Percentiles rank a stretch among this genome's conserved stretches.
These are phyloP conservation scores for Oenanthe oenanthe DNA, from an alignment of 2,113 vertebrate species.

Conservation along the genomic window DNA sequence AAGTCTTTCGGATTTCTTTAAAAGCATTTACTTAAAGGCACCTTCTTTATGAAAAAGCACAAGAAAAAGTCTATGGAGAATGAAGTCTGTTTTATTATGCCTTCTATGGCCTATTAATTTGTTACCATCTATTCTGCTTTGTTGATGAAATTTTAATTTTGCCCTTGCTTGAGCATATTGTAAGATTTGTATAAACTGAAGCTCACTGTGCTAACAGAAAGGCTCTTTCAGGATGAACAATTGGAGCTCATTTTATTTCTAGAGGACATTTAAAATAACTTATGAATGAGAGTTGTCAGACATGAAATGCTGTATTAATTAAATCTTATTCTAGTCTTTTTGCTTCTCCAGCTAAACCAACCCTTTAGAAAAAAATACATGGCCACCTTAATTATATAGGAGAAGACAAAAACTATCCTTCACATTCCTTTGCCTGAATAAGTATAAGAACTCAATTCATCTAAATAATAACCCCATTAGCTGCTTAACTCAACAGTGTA, in stretches of 20 bases:
- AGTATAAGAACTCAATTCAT: constrained; percentile 90
- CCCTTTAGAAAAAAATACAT: constrained; percentile 88
- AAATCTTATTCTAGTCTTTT: constrained; percentile 92
- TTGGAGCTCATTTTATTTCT: constrained; percentile 80
- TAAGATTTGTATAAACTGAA: constrained; percentile 85
- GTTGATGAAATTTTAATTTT: constrained; percentile 97
- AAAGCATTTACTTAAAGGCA: constrained; percentile 80
- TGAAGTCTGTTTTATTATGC: constrained; percentile 66
- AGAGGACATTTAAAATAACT: constrained; percentile 86
- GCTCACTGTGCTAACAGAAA: constrained; percentile 77
- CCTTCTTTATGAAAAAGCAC: constrained; percentile 73
- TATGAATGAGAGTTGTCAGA: constrained; percentile 89
- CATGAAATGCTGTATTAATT: constrained; percentile 97
- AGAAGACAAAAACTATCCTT: constrained; percentile 96
- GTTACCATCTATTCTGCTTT: constrained; percentile 87
- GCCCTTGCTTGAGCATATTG: constrained; percentile 86
- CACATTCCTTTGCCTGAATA: constrained; percentile 93
- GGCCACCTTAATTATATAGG: constrained; percentile 90
- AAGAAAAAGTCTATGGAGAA: constrained; percentile 69
- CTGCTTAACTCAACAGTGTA: constrained; percentile 91
- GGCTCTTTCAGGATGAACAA: constrained; percentile 83
- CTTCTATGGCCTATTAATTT: constrained; percentile 83
- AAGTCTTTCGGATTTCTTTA: constrained; percentile 79
- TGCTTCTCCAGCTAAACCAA: constrained; percentile 85
- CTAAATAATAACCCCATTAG: constrained; percentile 92